Evolutionary conservation across 2,888 invertebrate genomes (phyloP), one percentile per base, ranked within the genome.

Genomic region (Cremastinae sp.): DNA sequence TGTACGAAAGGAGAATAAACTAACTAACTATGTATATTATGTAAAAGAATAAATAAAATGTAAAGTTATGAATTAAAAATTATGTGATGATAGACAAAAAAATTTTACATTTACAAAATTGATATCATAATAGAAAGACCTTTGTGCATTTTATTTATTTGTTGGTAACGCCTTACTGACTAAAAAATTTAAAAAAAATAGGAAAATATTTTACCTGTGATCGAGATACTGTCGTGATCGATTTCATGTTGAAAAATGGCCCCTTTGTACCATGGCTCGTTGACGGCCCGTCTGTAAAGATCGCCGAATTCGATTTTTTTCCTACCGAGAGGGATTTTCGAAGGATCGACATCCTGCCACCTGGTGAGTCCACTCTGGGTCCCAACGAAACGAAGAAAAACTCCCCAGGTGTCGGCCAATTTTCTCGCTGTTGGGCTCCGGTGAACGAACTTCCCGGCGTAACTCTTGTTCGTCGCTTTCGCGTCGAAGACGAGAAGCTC

Each of bases 221-320:
- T 59, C n/a, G 83, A 88, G 12, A 89, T 81, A 47, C 89, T 90
- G 20, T 95, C 94, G 5, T 93, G 91, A 83, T 96, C 95, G 49
- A 94, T 92, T 85, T 94, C 93, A 86, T 96, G 95, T 83, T 96
- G 96, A 49, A 97, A 92, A 2, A 97, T 96, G 0, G 97, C 97
- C 78, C 96, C 94, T 87, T 95, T 95, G 87, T 97, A 97, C 96
- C 97, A 97, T 0, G 95, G 94, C 88, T 97, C 97, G 87, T 97
- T 96, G 20, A 96, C 95, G 0, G 97, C 95, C 64, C 93, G 92
- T 2, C 92, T 92, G 85, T 96, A 94, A 55, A 92, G 89, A 83
- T 96, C 95, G 8, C 96, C 96, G 84, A 96, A 96, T 78, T 94
- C 93, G 14, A 93, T 79, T 0, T 74, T 76, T 0, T 83, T 78